Conservation (phyloP, 2,888 invertebrate species). For the Acrobasis consociella region DNA sequence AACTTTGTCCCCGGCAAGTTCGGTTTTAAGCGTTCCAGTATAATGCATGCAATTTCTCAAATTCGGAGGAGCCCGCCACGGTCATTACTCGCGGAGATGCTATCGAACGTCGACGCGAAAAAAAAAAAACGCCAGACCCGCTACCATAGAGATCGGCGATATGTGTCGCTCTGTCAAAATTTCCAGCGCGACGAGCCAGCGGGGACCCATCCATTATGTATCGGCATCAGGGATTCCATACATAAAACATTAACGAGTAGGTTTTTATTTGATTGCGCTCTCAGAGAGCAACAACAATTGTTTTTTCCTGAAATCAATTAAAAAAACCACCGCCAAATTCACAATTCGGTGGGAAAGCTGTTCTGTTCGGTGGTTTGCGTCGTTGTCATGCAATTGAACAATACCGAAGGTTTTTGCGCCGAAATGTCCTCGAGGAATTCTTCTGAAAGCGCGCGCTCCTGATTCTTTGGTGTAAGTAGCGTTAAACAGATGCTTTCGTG, state of each 20-base stretch:
- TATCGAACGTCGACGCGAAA: conserved; percentile 60
- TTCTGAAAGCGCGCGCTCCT: conserved; percentile 52
- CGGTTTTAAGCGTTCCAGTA: conserved; percentile 8
- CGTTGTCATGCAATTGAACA: conserved; percentile 62
- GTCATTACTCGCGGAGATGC: conserved; percentile 46
- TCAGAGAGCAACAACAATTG: conserved; percentile 58
- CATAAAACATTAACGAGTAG: conserved; percentile 80
- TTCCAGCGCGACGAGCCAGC: conserved; percentile 69
- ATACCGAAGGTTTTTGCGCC: conserved; percentile 57
- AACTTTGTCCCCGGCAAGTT: conserved; percentile 21
- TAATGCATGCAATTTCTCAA: conserved; percentile 24
- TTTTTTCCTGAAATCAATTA: conserved; percentile 66
- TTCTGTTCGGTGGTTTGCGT: conserved; percentile 40
- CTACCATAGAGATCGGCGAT: conserved; percentile 71
- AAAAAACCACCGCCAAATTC: conserved; percentile 60
- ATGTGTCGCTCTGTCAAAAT: conserved; percentile 76
- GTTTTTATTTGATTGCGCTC: conserved; percentile 79
- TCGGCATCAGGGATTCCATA: conserved; percentile 68
- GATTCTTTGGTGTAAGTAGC: conserved; percentile 43
- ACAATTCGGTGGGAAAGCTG: conserved; percentile 75
- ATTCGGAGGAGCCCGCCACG: conserved; percentile 26
- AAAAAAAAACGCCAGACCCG: conserved; percentile 55
- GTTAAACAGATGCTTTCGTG: conserved; percentile 41
- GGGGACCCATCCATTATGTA: conserved; percentile 79
- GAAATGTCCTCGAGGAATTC: conserved; percentile 53